Evolutionary conservation across 2,797 vertebrate species (phyloP), one percentile per base, ranked within the genome.

Genomic region (Lacerta agilis): DNA sequence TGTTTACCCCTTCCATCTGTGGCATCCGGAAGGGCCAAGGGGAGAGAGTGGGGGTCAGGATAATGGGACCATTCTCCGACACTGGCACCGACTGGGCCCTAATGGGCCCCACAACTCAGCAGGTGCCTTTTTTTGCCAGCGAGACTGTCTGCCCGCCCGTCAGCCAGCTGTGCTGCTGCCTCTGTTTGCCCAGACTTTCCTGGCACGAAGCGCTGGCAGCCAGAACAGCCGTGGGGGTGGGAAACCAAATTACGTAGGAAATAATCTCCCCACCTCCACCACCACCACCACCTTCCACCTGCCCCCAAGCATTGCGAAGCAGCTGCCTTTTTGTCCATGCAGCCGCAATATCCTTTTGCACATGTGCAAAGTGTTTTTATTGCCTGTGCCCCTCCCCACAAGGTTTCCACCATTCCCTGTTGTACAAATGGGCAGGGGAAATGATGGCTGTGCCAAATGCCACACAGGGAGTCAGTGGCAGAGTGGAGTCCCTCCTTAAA

Each of bases 51-150:
- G 13, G 3, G 75, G 64, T 55, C 27, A 61, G 66, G 88, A 82
- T 69, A 86, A 86, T 82, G 45, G 23, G 41, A 49, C 81, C 76
- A 33, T 87, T 87, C 67, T 90, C 85, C 66, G 67, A 13, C 43
- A 7, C 81, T 84, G 85, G 85, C 81, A 73, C n/a, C 18, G 49
- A 36, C 73, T 64, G 76, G 80, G 33, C 67, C 75, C 80, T 23
- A n/a, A 38, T 33, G 55, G 69, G 85, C 76, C 58, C 80, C 36
- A 61, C 75, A 83, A 38, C 67, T 6, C 85, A 79, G 81, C 81
- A 75, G 81, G 89, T 80, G 82, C 79, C 76, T 79, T 38, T 79
- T 49, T 36, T 79, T 82, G 73, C 64, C 38, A 33, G 36, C 9
- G 3, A 66, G 66, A 8, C 18, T 23, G 79, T 43, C 78, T 20